A percentile compares a stretch with the other conserved stretches of the same genome.
phyloP scores from a whole-genome alignment of 2,888 invertebrate genomes.

The Phragmatobia fuliginosa region DNA sequence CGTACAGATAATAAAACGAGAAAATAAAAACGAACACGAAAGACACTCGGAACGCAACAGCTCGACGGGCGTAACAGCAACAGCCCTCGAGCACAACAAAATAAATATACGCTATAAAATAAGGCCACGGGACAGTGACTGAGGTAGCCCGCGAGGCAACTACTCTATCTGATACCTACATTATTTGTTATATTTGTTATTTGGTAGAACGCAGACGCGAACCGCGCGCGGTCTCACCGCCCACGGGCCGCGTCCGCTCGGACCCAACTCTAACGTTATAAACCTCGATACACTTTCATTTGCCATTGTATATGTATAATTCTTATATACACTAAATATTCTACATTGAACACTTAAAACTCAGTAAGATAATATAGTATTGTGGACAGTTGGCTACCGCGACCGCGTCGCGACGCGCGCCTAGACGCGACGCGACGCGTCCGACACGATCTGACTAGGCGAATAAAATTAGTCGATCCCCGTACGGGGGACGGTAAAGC shows the following conservation, averaged over 20 bases:
- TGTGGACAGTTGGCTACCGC: conserved; percentile 80
- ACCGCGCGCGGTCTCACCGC: conserved; percentile 53
- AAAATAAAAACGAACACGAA: conserved; percentile 80
- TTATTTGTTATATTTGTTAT: conserved; percentile 51
- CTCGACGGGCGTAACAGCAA: conserved; percentile 83
- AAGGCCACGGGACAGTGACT: conserved; percentile 84
- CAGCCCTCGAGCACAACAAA: conserved; percentile 84
- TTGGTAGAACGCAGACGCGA: conserved; percentile 57
- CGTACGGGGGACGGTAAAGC: conserved; percentile 71
- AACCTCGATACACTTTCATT: conserved; percentile 55
- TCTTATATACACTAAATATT: conserved; percentile 81
- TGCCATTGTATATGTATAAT: conserved; percentile 75
- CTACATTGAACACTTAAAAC: conserved; percentile 83
- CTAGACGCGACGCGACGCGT: conserved; percentile 60
- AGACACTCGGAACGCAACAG: conserved; percentile 81
- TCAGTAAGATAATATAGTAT: conserved; percentile 78
- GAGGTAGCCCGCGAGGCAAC: conserved; percentile 83
- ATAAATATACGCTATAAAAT: conserved; percentile 81
- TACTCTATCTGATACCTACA: conserved; percentile 65
- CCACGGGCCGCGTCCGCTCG: conserved; percentile 49
- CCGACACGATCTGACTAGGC: conserved; percentile 81
- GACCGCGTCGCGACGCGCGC: conserved; percentile 62
- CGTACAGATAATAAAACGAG: conserved; percentile 78
- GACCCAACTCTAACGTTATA: conserved; percentile 52
- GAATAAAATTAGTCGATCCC: conserved; percentile 75